These are phyloP conservation scores for Pristis pectinata DNA, from an alignment of 2,797 vertebrate species.

Conservation along the genomic window DNA sequence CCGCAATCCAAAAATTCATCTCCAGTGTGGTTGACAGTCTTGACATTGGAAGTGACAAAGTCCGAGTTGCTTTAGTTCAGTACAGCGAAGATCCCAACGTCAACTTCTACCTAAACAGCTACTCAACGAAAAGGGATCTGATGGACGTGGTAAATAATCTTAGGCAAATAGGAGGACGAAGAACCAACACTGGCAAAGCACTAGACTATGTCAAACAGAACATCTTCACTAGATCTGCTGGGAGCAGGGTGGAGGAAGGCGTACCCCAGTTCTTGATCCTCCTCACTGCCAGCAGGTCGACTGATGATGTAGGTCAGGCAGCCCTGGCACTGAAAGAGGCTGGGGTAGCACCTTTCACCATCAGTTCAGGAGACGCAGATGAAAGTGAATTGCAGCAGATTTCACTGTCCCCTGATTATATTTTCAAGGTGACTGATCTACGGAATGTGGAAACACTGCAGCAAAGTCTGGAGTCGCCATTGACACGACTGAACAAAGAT, in stretches of 20 bases:
- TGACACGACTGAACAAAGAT: neutral
- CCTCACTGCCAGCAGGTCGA: constrained; percentile 26
- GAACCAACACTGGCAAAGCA: constrained; percentile 40
- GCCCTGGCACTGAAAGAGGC: constrained; percentile 12
- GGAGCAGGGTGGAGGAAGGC: constrained; percentile 39
- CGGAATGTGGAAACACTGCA: neutral
- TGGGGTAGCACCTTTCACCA: constrained; percentile 32
- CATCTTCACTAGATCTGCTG: constrained; percentile 37
- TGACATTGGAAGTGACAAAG: constrained; percentile 74
- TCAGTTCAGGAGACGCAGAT: constrained; percentile 35
- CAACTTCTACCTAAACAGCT: constrained; percentile 79
- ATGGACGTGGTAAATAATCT: constrained; percentile 69
- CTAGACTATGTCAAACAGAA: constrained; percentile 39
- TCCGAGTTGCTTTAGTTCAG: constrained; percentile 82
- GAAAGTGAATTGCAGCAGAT: constrained; percentile 51
- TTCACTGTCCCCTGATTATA: constrained; percentile 80
- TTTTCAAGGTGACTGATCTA: constrained; percentile 60
- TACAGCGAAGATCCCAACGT: constrained; percentile 76
- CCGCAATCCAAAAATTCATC: constrained; percentile 80
- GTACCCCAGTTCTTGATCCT: constrained; percentile 42
- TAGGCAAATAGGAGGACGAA: constrained; percentile 47
- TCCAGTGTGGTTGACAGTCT: constrained; percentile 71
- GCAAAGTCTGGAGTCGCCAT: neutral
- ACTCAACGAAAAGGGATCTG: constrained; percentile 67
- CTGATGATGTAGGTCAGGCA: constrained; percentile 32